Conservation (phyloP, 2,888 invertebrate species). For the Automeris io region DNA sequence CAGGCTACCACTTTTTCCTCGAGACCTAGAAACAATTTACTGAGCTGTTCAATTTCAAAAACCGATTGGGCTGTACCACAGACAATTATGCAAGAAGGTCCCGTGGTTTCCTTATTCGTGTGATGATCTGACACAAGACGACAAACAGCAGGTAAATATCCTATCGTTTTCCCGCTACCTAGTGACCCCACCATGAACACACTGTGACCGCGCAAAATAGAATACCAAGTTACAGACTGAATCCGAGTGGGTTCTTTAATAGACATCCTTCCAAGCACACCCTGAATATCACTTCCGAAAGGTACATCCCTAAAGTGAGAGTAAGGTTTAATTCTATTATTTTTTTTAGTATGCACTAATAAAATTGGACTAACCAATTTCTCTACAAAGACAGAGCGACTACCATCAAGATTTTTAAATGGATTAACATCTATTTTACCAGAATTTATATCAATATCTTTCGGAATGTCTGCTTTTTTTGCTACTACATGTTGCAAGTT, state of each 20-base stretch:
- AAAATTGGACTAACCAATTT: conserved; percentile 53
- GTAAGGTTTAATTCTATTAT: conserved; percentile 42
- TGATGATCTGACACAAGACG: conserved; percentile 72
- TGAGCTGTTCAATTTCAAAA: conserved; percentile 53
- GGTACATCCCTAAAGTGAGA: conserved; percentile 41
- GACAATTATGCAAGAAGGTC: conserved; percentile 81
- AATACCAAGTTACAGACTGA: conserved; percentile 84
- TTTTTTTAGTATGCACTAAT: conserved; percentile 60
- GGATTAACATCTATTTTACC: conserved; percentile 44
- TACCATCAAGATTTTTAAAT: conserved; percentile 50
- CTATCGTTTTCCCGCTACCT: conserved; percentile 82
- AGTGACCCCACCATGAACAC: conserved; percentile 79
- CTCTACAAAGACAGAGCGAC: conserved; percentile 58
- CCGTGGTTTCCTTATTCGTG: conserved; percentile 50
- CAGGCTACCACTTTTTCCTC: conserved; percentile 49
- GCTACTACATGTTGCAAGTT: conserved; percentile 18
- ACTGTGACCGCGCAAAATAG: conserved; percentile 80
- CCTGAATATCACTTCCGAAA: conserved; percentile 45
- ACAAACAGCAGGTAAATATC: conserved; percentile 82
- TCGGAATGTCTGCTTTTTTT: conserved; percentile 7
- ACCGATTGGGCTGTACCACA: conserved; percentile 79
- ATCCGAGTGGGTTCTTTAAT: conserved; percentile 66
- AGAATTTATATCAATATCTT: background rate
- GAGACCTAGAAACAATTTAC: conserved; percentile 51
- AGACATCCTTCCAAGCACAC: conserved; percentile 40